Base-by-base conservation (phyloP, 2,888 invertebrate species). In the Platerodrilus igneus region DNA sequence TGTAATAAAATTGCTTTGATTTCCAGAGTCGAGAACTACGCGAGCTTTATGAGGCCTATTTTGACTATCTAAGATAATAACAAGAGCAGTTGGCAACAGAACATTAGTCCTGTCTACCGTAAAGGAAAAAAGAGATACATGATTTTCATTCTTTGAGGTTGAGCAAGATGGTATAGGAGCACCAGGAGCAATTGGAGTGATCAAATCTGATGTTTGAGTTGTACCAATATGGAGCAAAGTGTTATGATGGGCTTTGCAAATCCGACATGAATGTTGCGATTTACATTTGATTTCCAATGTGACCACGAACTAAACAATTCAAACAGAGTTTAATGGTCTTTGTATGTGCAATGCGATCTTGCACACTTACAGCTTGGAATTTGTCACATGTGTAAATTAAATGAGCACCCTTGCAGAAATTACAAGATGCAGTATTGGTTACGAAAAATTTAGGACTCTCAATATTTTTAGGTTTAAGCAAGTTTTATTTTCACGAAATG, bases 231-330 rank as follows among this genome's bases (percentile, higher is more conserved):
- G 50, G 3, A 50, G 16, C 11, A 51, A 18, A 3, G 47, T 21
- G 15, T 47, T 34, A 21, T 51, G 50, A 30, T 9, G 21, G 5
- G 36, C 37, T 7, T 22, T 13, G 11, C 48, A 42, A n/a, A 35
- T 37, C 6, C 18, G 29, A 19, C 35, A 38, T 10, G 31, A 42
- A 8, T 17, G 22, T n/a, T 21, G n/a, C 6, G 23, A 33, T 17
- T 37, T 33, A 22, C 43, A 50, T n/a, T 30, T 9, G 6, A n/a
- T 15, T 20, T n/a, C 10, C 19, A 2, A 20, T 18, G 36, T 51
- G 50, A 11, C 37, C 38, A 6, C 10, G 9, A 6, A 25, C 9
- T 8, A 48, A 41, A 31, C 51, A 51, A 37, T 46, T 48, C 6
- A 39, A 7, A 13, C 50, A 50, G 3, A 49, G 17, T 7, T 39